A percentile compares a stretch with the other conserved stretches of the same genome.
Evolutionary conservation across 2,888 invertebrate species (phyloP).

Genomic region (Ophraella communa): DNA sequence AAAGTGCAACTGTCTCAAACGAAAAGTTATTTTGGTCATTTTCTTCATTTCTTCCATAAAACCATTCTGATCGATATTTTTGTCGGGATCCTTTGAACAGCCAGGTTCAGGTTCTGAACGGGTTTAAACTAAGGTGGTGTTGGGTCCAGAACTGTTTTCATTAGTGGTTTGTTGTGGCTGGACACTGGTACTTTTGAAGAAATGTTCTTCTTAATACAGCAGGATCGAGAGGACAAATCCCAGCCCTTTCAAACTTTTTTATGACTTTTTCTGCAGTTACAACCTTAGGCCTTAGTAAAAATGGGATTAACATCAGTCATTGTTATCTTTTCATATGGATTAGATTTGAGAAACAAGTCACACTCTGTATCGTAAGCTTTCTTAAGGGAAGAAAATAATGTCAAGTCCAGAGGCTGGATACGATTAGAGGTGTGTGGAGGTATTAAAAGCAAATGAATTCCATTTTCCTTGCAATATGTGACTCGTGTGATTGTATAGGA

Average conservation of each 20-base stretch:
- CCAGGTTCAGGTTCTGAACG: not conserved
- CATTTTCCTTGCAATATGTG: constrained; percentile 21
- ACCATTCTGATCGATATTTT: not conserved
- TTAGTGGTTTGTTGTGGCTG: not conserved
- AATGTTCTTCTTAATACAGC: constrained; percentile 1
- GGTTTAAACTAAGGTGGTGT: not conserved
- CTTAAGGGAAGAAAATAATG: constrained; percentile 22
- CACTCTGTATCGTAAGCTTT: constrained; percentile 25
- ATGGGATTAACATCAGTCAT: constrained; percentile 14
- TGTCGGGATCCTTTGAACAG: not conserved
- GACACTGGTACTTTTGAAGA: not conserved
- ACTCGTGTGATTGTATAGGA: constrained; percentile 3
- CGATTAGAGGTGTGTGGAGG: constrained; percentile 20
- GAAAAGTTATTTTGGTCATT: not conserved
- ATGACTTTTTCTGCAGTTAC: constrained; percentile 20
- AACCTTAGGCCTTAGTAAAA: constrained; percentile 9
- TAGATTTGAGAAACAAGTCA: constrained; percentile 27
- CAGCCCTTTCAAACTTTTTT: constrained; percentile 19
- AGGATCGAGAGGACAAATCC: constrained; percentile 21
- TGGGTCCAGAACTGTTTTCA: not conserved
- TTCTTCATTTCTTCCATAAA: not conserved
- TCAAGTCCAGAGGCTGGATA: constrained; percentile 23
- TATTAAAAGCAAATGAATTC: constrained; percentile 19
- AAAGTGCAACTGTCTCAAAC: not conserved
- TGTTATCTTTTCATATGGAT: constrained; percentile 17